Evolutionary conservation across 2,113 vertebrate genomes (phyloP), one percentile per base, ranked within the genome.

Genomic region (Copsychus sechellarum): DNA sequence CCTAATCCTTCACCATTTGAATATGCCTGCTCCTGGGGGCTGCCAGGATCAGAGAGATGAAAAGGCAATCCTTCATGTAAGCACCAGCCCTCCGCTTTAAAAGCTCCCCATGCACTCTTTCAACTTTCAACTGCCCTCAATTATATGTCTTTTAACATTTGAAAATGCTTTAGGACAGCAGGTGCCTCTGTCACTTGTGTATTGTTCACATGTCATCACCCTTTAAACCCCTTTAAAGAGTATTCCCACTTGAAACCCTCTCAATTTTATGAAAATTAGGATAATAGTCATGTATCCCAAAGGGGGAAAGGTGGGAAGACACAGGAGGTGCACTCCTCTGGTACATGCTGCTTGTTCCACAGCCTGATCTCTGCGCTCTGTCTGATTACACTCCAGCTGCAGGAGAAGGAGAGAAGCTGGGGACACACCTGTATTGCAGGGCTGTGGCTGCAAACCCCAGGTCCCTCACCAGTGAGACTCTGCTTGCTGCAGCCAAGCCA

Each of bases 1-100:
- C 48, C 86, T 92, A 96, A 95, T 95, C 66, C 57, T 91, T 92
- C 61, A 82, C 66, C 78, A 72, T 87, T 45, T 93, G 40, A 92
- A 78, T 89, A 74, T 4, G n/a, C 81, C 66, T 45, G 38, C 21
- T 92, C 34, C 73, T 77, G 78, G 57, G 73, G 45, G 66, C 54
- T 91, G 58, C 81, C 57, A 53, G 72, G 40, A 91, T 81, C 57
- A 89, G 53, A 81, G 57, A 87, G n/a, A 89, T 5, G 11, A 81
- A 94, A 94, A 66, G 54, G 19, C 58, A 81, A 65, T 72, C 40
- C 54, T 65, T 69, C 57, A 19, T 48, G 34, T 82, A 87, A 78
- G 78, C 81, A 77, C 33, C 64, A 88, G 36, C 54, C 50, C 62
- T 80, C 28, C 18, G 20, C 50, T 90, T 93, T 72, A 77, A 90